Evolutionary conservation across 92 coral and sea anemone species (phyloP), one percentile per base, ranked within the genome.

Genomic region (Paragorgia papillata): DNA sequence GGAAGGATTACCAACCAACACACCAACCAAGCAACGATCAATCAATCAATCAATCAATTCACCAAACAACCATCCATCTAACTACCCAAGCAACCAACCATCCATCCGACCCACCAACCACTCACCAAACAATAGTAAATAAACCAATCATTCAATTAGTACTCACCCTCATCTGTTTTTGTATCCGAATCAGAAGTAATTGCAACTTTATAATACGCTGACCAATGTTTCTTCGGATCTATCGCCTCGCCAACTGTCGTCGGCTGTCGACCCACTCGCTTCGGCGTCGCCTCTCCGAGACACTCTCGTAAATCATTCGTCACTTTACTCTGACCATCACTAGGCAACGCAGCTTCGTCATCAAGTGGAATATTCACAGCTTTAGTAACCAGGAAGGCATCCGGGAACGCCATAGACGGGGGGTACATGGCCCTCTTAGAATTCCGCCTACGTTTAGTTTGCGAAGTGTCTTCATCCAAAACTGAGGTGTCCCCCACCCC

Each of bases 381-480:
- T 67, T 89, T 94, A 31, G 82, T 55, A 27, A 56, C 82, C 82
- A 86, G 80, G 37, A 83, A 85, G 3, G 89, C 53, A 7, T 81
- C 77, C 3, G 85, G 75, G 55, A 94, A 88, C 33, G 88, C 83
- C 69, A 78, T 83, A 12, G 98, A 94, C 28, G 97, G 97, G 0
- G 98, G 98, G 71, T 94, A 94, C 97, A 88, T 94, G 50, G 98
- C 98, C 13, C 98, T 75, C 20, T 96, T 85, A 12, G 80, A 70
- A 14, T 85, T 73, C 32, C 87, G 83, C n/a, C 80, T 84, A 53
- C 62, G 82, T 44, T 93, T 85, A 2, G 35, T 57, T 71, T 50
- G 39, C 49, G 21, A 17, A 9, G 26, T 49, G 5, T 27, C 49
- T 8, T 71, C 63, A n/a, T 71, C 78, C 0, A 24, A 63, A 20